A percentile compares a stretch with the other conserved stretches of the same genome.
Conservation (phyloP, 37 sponge, comb jelly and placozoan genomes). For the Beroe forskalii region DNA sequence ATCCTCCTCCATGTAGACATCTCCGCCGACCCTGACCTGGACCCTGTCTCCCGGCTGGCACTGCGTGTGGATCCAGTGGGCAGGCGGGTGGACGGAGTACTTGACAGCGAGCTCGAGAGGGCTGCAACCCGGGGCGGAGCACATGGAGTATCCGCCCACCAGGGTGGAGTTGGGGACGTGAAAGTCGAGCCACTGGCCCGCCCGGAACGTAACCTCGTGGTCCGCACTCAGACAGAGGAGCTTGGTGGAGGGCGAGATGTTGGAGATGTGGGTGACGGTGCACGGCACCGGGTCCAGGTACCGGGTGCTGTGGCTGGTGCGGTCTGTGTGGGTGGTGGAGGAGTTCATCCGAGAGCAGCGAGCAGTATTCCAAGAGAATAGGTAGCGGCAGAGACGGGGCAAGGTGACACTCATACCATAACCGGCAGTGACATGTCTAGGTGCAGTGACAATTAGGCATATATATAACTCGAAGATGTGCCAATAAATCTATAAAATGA, state of each 20-base stretch:
- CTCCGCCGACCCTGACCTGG: constrained; percentile 75
- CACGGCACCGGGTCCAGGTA: background rate
- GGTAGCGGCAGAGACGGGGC: no score
- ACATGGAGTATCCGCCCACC: constrained; percentile 85
- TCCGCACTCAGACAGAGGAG: constrained; percentile 68
- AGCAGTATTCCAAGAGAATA: no score
- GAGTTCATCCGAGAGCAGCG: background rate
- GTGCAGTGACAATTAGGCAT: no score
- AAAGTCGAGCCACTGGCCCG: constrained; percentile 88
- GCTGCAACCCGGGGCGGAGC: constrained; percentile 70
- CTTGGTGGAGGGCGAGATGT: constrained; percentile 78
- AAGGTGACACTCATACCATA: no score
- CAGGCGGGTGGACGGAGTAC: constrained; percentile 74
- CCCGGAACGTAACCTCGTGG: constrained; percentile 67
- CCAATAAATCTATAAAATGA: no score
- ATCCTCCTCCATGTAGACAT: constrained; percentile 70
- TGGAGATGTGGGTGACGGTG: constrained; percentile 65
- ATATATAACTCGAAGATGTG: no score
- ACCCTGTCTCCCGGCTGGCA: constrained; percentile 71
- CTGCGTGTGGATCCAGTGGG: constrained; percentile 78
- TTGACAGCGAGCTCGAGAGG: constrained; percentile 76
- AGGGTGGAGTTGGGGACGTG: constrained; percentile 68
- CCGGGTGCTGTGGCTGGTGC: constrained; percentile 5
- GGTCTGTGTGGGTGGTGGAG: background rate
- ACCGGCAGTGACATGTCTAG: no score